A percentile compares a stretch with the other conserved stretches of the same genome.
These are phyloP conservation scores for Cheirogaleus medius DNA, from an alignment of 2,113 vertebrate genomes.

Conservation along the genomic window DNA sequence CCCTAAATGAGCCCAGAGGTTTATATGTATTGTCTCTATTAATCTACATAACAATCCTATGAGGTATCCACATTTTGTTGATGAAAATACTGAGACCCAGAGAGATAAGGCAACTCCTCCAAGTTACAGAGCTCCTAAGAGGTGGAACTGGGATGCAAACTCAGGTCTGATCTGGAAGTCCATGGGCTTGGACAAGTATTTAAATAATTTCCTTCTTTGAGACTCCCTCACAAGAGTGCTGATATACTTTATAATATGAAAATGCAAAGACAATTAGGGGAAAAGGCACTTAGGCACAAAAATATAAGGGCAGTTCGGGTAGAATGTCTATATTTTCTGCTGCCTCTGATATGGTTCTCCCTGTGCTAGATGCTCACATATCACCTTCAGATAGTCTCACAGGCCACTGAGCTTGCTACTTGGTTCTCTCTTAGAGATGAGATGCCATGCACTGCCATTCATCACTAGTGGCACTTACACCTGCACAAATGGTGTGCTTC, in stretches of 20 bases:
- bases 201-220: conserved; percentile 23
- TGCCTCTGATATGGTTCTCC: background rate
- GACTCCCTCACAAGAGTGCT: background rate
- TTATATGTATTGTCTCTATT: background rate
- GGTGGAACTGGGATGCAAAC: background rate
- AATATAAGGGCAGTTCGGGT: background rate
- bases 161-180: background rate
- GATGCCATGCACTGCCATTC: conserved; percentile 89
- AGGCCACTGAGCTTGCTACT: conserved; percentile 12
- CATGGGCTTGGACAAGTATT: background rate
- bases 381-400: background rate
- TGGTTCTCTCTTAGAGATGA: conserved; percentile 85
- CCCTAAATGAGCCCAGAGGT: background rate
- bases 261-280: background rate
- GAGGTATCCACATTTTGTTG: background rate
- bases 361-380: background rate
- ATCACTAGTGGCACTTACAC: conserved; percentile 90
- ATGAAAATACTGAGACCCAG: background rate
- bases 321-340: background rate
- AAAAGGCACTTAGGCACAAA: background rate
- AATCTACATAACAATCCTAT: background rate
- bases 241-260: conserved; percentile 31
- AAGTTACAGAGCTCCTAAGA: conserved; percentile 4
- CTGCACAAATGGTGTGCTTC: conserved; percentile 89
- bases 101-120: conserved; percentile 1